phyloP scores from a whole-genome alignment of 2,113 vertebrate species.

The Triplophysa dalaica region DNA sequence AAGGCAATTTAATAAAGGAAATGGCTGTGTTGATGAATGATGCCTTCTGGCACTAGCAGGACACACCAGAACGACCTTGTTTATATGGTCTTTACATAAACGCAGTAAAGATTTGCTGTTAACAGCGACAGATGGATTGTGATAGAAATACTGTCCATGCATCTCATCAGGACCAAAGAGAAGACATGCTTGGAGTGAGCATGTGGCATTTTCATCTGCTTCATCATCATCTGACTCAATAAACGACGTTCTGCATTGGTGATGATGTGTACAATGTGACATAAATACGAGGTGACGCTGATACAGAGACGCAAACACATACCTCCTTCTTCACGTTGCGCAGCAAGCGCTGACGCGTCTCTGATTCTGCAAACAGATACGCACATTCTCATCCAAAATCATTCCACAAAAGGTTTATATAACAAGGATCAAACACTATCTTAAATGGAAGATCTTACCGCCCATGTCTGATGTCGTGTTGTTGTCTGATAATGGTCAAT shows the following conservation, averaged over 20 bases:
- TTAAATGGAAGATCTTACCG: conserved; percentile 26
- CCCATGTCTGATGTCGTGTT: conserved; percentile 1
- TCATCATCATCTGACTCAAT: background rate
- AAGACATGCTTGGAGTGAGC: background rate
- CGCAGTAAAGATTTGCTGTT: background rate
- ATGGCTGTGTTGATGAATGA: background rate
- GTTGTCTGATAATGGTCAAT: background rate
- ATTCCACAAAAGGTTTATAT: background rate
- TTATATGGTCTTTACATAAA: background rate
- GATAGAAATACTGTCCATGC: background rate
- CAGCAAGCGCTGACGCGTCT: conserved; percentile 89
- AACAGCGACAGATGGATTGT: too few species aligned
- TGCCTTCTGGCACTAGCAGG: background rate
- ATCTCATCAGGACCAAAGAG: background rate
- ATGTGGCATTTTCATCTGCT: background rate
- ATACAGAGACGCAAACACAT: background rate
- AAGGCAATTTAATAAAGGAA: background rate
- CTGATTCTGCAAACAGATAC: conserved; percentile 78
- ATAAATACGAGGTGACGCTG: conserved; percentile 4
- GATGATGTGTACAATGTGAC: background rate
- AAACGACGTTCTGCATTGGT: background rate
- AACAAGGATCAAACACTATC: conserved; percentile 20
- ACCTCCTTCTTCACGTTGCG: conserved; percentile 95
- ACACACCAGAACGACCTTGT: conserved; percentile 21
- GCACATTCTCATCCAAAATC: conserved; percentile 49